These are phyloP conservation scores for Pollenia amentaria DNA, from an alignment of 2,888 invertebrate species.

Conservation along the genomic window DNA sequence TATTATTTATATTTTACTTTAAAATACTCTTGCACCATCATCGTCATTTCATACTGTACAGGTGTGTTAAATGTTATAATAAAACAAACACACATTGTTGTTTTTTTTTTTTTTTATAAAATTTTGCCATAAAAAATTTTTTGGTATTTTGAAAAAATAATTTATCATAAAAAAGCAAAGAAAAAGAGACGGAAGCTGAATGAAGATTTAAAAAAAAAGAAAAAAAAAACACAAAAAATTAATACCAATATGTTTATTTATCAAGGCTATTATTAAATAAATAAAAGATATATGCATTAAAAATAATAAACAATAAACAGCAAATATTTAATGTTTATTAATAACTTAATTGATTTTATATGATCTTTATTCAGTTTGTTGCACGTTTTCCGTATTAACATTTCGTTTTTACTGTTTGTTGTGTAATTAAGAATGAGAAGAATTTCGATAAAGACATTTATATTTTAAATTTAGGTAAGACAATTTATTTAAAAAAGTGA, in stretches of 20 bases:
- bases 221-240: background rate
- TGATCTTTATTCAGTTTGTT: too few relatives aligned
- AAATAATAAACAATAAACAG: background rate
- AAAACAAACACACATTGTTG: background rate
- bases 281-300: background rate
- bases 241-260: slow-evolving; percentile 7
- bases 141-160: slow-evolving; percentile 2
- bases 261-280: slow-evolving; percentile 21
- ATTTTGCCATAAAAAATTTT: background rate
- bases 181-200: slow-evolving; percentile 26
- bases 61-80: slow-evolving; percentile 14
- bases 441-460: too few relatives aligned
- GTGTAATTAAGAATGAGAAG: too few relatives aligned
- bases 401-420: too few relatives aligned
- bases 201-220: background rate
- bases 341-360: background rate
- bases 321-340: background rate
- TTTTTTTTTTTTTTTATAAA: background rate
- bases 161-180: slow-evolving; percentile 1
- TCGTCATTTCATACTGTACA: background rate
- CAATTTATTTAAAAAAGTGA: too few relatives aligned
- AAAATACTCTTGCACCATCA: background rate
- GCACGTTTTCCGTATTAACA: too few relatives aligned
- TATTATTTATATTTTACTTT: background rate
- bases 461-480: too few relatives aligned